Conservation (phyloP, 2,797 vertebrate genomes). For the Gallinago nigripennis region DNA sequence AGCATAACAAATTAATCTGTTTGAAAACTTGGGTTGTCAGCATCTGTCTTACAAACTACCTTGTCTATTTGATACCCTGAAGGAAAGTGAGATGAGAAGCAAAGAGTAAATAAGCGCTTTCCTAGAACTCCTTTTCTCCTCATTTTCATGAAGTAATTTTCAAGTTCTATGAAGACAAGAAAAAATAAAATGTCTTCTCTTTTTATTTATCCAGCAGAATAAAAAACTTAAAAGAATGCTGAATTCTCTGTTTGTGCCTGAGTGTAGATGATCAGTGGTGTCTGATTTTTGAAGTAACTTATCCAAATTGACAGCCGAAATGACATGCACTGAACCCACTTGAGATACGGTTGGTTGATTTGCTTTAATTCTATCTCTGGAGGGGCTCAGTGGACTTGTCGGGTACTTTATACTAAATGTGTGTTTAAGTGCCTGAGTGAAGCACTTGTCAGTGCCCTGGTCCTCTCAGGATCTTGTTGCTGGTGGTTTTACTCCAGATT, state of each 20-base stretch:
- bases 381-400: background rate
- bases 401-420: background rate
- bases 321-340: background rate
- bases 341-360: background rate
- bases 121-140: background rate
- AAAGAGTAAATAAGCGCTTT: background rate
- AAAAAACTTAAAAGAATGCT: background rate
- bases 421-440: background rate
- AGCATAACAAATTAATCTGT: background rate
- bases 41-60: background rate
- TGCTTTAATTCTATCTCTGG: background rate
- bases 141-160: background rate
- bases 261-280: background rate
- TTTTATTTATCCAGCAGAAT: background rate
- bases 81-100: background rate
- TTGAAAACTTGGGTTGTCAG: background rate
- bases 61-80: background rate
- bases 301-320: background rate
- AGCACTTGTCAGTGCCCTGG: background rate
- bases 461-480: background rate
- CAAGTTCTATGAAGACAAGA: background rate
- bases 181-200: background rate
- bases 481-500: background rate
- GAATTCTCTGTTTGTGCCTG: background rate
- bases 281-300: background rate